phyloP scores from a whole-genome alignment of 2,797 vertebrate genomes.

The Jordanella pulchra region DNA sequence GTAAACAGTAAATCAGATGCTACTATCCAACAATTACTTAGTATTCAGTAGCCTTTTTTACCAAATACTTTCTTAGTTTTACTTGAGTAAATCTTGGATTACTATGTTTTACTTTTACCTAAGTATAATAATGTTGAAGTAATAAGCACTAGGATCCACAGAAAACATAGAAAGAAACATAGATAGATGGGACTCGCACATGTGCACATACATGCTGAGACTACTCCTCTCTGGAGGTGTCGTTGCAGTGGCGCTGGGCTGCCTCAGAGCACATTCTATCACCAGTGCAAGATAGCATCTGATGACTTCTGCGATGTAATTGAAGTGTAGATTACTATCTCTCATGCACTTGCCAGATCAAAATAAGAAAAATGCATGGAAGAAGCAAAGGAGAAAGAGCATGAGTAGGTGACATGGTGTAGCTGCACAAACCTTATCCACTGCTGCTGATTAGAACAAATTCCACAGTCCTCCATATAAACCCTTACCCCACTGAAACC shows the following conservation, averaged over 20 bases:
- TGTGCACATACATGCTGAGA: slow-evolving; percentile 59
- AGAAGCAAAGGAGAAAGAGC: slow-evolving; percentile 51
- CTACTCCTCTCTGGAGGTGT: slow-evolving; percentile 69
- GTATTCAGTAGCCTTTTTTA: no score
- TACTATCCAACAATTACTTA: no score
- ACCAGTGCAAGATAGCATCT: slow-evolving; percentile 78
- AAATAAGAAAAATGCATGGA: slow-evolving; percentile 74
- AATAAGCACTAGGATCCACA: slow-evolving; percentile 38
- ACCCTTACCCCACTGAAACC: slow-evolving; percentile 55
- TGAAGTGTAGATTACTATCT: slow-evolving; percentile 82
- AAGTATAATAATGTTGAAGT: no score
- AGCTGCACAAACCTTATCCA: slow-evolving; percentile 43
- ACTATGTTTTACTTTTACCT: no score
- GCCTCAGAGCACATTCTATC: slow-evolving; percentile 78
- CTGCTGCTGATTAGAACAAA: slow-evolving; percentile 57
- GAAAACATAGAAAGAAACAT: slow-evolving; percentile 35
- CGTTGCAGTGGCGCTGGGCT: slow-evolving; percentile 73
- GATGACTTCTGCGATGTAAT: slow-evolving; percentile 80
- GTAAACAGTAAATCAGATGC: no score
- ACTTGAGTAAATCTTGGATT: no score
- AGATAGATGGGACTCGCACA: slow-evolving; percentile 36
- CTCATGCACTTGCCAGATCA: slow-evolving; percentile 77
- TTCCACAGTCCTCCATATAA: slow-evolving; percentile 55
- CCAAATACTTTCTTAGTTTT: no score
- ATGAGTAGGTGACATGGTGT: slow-evolving; percentile 56